phyloP scores from a whole-genome alignment of 92 coral and sea anemone genomes.

The Zoanthus gigantus region DNA sequence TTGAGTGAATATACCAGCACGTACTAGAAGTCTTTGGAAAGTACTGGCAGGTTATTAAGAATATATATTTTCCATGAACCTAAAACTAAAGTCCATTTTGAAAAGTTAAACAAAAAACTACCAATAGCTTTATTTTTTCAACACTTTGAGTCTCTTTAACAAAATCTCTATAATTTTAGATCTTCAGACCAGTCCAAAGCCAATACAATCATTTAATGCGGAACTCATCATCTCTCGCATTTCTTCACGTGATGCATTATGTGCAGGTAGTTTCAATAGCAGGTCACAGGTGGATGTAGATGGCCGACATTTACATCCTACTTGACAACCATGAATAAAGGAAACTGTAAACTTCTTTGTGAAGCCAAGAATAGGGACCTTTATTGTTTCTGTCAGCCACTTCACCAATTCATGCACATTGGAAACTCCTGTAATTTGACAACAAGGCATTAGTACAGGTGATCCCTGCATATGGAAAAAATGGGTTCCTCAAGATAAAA shows the following conservation, averaged over 20 bases:
- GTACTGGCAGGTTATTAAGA: too few species aligned
- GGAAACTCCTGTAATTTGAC: slow-evolving; percentile 17
- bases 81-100: too few species aligned
- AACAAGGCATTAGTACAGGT: neutral
- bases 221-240: slow-evolving; percentile 37
- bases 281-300: slow-evolving; percentile 39
- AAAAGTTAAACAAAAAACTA: too few species aligned
- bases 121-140: too few species aligned
- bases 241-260: slow-evolving; percentile 13
- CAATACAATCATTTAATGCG: neutral
- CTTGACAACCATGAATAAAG: slow-evolving; percentile 42
- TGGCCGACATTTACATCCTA: slow-evolving; percentile 31
- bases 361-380: slow-evolving; percentile 16
- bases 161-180: too few species aligned
- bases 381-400: slow-evolving; percentile 15
- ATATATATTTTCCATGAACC: too few species aligned
- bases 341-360: neutral
- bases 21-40: too few species aligned
- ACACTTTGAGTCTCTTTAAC: too few species aligned
- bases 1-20: too few species aligned
- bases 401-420: slow-evolving; percentile 12
- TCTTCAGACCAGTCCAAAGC: too few species aligned
- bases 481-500: too few species aligned
- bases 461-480: neutral
- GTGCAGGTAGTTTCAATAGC: slow-evolving; percentile 25